Conservation (phyloP, 1,140 invertebrate species). For the Drosophila cardini region DNA sequence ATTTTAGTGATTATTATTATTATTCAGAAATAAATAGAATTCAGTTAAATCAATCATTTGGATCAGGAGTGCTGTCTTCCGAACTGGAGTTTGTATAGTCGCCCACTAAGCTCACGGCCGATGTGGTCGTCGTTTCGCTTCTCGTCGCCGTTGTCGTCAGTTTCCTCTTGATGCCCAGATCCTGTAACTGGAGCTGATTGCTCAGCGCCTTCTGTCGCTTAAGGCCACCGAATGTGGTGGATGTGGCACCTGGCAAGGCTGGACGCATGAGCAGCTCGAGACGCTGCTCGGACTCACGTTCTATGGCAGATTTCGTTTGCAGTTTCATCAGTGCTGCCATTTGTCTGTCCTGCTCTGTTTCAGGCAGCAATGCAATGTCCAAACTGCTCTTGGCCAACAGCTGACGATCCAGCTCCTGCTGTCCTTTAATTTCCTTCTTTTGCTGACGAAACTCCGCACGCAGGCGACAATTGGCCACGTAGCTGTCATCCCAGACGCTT, state of each 20-base stretch:
- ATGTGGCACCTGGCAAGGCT: slow-evolving; percentile 86
- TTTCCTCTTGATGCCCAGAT: slow-evolving; percentile 79
- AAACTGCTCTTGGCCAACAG: slow-evolving; percentile 92
- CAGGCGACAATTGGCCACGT: slow-evolving; percentile 93
- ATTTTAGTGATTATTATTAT: slow-evolving; percentile 8
- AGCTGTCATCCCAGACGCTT: slow-evolving; percentile 94
- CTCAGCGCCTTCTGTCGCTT: slow-evolving; percentile 86
- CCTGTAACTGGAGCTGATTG: slow-evolving; percentile 61
- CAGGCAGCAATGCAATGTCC: slow-evolving; percentile 91
- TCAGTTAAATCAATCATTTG: slow-evolving; percentile 41
- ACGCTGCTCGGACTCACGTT: slow-evolving; percentile 85
- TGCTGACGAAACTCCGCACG: slow-evolving; percentile 92
- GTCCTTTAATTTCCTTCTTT: slow-evolving; percentile 90
- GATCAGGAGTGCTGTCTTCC: slow-evolving; percentile 18
- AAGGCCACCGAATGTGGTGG: slow-evolving; percentile 86
- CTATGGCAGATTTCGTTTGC: slow-evolving; percentile 86
- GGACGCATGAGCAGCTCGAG: slow-evolving; percentile 86
- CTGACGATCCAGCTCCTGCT: slow-evolving; percentile 88
- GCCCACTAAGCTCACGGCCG: slow-evolving; percentile 60
- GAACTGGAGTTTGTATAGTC: slow-evolving; percentile 65
- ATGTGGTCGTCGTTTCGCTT: background rate
- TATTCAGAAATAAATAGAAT: slow-evolving; percentile 18
- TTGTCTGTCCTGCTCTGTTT: slow-evolving; percentile 91
- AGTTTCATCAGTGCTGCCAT: slow-evolving; percentile 91
- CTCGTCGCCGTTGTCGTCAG: background rate